Evolutionary conservation across 2,888 invertebrate genomes (phyloP).

Genomic region (Pyrgus malvae): DNA sequence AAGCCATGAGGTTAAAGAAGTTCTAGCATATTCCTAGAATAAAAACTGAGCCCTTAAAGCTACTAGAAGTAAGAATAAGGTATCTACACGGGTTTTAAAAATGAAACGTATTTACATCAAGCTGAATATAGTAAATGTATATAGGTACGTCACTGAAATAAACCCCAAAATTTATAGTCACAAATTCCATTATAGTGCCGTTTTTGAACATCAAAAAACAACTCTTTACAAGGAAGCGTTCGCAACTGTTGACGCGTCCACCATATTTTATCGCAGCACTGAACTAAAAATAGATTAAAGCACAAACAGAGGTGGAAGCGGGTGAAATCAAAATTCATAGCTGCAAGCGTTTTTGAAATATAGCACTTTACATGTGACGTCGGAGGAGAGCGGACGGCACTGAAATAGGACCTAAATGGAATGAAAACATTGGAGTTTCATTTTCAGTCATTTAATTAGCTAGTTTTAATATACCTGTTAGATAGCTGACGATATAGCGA

Average conservation of each 20-base stretch:
- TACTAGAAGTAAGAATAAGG: no score
- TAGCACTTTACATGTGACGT: slow-evolving; percentile 54
- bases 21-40: no score
- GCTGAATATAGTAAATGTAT: no score
- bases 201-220: neutral
- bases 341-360: slow-evolving; percentile 28
- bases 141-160: no score
- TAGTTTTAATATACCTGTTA: no score
- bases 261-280: slow-evolving; percentile 22
- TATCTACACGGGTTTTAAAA: no score
- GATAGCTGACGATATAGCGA: no score
- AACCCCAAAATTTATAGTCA: no score
- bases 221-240: neutral
- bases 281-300: slow-evolving; percentile 28
- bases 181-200: no score
- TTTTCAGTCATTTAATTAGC: slow-evolving; percentile 79
- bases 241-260: slow-evolving; percentile 20
- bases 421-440: slow-evolving; percentile 77
- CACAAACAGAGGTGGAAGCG: slow-evolving; percentile 25
- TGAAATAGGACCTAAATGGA: slow-evolving; percentile 67
- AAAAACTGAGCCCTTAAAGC: no score
- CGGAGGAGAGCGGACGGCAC: slow-evolving; percentile 51
- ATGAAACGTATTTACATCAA: no score
- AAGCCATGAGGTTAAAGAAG: no score
- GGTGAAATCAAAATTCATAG: slow-evolving; percentile 29